Evolutionary conservation across 2,797 vertebrate species (phyloP).

Genomic region (Coccyzus lansbergi): DNA sequence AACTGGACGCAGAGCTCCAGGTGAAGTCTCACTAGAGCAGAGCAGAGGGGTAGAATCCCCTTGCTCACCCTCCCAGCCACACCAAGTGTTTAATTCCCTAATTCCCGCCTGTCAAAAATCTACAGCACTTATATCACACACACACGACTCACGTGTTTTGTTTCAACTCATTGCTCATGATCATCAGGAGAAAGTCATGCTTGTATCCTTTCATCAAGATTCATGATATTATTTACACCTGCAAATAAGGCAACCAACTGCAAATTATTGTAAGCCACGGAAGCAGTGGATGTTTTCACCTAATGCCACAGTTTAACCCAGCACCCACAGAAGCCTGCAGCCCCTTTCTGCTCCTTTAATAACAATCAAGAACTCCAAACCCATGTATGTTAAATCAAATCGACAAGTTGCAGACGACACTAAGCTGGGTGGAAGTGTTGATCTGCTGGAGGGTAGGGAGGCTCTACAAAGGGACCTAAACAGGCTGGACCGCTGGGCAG

Average conservation of each 20-base stretch:
- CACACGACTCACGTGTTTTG: accelerated
- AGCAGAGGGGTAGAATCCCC: no score
- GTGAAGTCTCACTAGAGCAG: no score
- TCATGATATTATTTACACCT: not conserved
- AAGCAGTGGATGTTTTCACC: not conserved
- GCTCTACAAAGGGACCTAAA: no score
- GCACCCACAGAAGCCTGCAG: not conserved
- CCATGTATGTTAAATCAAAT: not conserved
- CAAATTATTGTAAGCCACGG: not conserved
- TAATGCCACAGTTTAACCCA: not conserved
- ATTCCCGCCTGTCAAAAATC: not conserved
- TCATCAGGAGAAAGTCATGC: not conserved
- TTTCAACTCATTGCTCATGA: not conserved
- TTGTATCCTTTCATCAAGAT: not conserved
- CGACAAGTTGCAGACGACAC: no score
- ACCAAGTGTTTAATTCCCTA: not conserved
- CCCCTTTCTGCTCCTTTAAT: not conserved
- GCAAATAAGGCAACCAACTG: not conserved
- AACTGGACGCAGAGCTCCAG: no score
- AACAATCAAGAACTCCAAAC: not conserved
- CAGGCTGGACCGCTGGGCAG: no score
- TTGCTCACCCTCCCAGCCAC: no score
- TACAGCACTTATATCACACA: not conserved
- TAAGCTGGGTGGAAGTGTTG: no score
- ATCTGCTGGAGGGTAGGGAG: no score